Conservation (phyloP, 2,797 vertebrate species). For the Tangara arthus region DNA sequence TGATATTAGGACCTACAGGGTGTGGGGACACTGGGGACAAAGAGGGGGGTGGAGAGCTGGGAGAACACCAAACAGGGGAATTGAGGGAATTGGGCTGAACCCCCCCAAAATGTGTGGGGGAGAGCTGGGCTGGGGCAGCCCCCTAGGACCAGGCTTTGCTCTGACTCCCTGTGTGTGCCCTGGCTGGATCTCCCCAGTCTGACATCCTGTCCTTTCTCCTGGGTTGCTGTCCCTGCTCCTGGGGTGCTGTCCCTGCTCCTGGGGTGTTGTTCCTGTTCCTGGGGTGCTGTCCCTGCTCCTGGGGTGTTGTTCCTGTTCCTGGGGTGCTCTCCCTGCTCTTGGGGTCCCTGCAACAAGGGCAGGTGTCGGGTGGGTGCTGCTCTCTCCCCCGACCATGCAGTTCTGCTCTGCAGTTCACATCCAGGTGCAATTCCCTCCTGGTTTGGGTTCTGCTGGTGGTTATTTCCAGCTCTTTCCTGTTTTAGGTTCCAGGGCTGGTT, state of each 20-base stretch:
- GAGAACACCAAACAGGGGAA: not conserved
- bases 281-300: not conserved
- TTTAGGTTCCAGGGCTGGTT: not conserved
- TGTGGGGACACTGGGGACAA: no score
- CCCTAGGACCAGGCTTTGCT: not conserved
- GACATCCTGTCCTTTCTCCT: not conserved
- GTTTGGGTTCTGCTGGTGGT: not conserved
- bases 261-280: no score
- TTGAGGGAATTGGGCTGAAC: not conserved
- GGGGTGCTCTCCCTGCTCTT: not conserved
- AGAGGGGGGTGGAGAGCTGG: not conserved
- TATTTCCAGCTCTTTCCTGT: not conserved
- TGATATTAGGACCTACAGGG: accelerated
- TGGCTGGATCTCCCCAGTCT: not conserved
- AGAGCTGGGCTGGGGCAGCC: no score
- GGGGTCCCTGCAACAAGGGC: accelerated
- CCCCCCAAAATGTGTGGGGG: accelerated
- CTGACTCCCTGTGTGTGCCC: not conserved
- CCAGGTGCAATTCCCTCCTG: not conserved
- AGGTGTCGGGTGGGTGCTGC: not conserved
- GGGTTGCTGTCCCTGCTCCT: not conserved
- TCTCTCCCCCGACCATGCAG: accelerated
- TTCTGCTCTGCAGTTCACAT: not conserved
- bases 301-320: not conserved
- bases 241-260: no score